These are phyloP conservation scores for Nebria salina DNA, from an alignment of 2,888 invertebrate species.

Conservation along the genomic window DNA sequence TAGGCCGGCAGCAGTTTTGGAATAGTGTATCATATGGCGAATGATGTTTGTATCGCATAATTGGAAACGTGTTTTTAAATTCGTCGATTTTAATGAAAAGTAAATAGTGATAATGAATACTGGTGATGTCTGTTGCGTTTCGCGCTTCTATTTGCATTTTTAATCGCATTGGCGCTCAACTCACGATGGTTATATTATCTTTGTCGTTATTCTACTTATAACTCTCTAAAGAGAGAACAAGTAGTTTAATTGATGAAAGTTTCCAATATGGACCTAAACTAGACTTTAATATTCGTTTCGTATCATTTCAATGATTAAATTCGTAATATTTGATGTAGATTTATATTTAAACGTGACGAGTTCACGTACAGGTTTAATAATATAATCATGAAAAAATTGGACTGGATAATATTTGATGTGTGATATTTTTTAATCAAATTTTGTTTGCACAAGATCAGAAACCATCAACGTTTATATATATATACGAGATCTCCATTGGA, in stretches of 20 bases:
- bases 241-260: too few species aligned
- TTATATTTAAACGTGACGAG: too few species aligned
- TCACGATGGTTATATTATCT: neutral
- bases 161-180: slow-evolving; percentile 16
- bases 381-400: neutral
- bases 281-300: too few species aligned
- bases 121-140: neutral
- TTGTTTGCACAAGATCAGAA: slow-evolving; percentile 32
- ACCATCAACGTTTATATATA: too few species aligned
- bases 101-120: slow-evolving; percentile 43
- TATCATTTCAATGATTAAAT: too few species aligned
- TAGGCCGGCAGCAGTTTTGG: neutral
- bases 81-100: slow-evolving; percentile 41
- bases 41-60: slow-evolving; percentile 39
- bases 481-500: slow-evolving; percentile 12
- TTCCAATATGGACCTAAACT: too few species aligned
- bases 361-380: neutral
- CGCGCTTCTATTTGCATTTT: slow-evolving; percentile 36
- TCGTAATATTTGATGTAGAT: too few species aligned
- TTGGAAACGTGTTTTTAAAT: slow-evolving; percentile 46
- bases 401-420: slow-evolving; percentile 42
- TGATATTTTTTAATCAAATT: slow-evolving; percentile 43
- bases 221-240: too few species aligned
- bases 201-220: neutral
- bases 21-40: neutral